These are phyloP conservation scores for Platalea minor DNA, from an alignment of 2,797 vertebrate genomes.

Conservation along the genomic window DNA sequence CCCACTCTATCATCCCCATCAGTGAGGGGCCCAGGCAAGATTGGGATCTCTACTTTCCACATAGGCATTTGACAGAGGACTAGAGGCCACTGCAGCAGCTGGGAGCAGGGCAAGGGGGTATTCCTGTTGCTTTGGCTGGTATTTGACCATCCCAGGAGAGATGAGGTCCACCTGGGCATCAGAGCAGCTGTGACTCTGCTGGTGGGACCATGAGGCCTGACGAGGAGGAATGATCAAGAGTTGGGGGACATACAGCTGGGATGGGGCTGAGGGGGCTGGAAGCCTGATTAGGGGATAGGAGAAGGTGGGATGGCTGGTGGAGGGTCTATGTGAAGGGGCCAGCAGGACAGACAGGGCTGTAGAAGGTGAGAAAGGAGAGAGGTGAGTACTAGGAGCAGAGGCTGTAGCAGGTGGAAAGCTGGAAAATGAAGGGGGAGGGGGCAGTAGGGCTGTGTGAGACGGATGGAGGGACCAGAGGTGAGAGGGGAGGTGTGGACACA, in stretches of 20 bases:
- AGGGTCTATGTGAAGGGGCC: neutral
- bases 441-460: neutral
- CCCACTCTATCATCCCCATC: too few relatives aligned
- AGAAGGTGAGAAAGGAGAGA: neutral
- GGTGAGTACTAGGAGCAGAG: neutral
- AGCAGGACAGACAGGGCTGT: neutral
- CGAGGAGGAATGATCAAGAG: fast-evolving
- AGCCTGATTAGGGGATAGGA: neutral
- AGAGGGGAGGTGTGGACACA: neutral
- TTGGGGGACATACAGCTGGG: neutral
- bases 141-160: neutral
- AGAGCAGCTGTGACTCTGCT: neutral
- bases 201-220: fast-evolving
- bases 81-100: neutral
- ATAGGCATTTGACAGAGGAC: neutral
- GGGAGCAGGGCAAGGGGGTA: neutral
- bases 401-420: neutral
- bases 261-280: neutral
- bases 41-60: neutral
- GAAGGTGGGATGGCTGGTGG: neutral
- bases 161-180: neutral
- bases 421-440: neutral
- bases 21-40: neutral
- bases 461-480: neutral
- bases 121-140: neutral